Evolutionary conservation across 2,888 invertebrate species (phyloP), one percentile per base, ranked within the genome.

Genomic region (Melinopterus prodromus): DNA sequence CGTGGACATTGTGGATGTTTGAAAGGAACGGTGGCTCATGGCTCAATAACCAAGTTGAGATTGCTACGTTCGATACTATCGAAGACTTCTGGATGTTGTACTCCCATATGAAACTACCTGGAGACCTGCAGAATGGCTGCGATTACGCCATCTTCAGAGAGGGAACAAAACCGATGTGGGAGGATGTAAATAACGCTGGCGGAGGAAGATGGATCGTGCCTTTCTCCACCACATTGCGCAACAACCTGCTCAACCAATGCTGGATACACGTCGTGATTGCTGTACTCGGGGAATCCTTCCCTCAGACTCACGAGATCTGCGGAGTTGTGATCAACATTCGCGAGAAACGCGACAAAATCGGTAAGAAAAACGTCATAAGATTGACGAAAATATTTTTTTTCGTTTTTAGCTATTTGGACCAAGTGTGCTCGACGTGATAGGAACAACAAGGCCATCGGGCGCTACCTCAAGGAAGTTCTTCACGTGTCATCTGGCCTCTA

Each of bases 51-150:
- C 71, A 26, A 12, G n/a, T 26, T 12, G 26, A 71, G 15, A 35
- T 71, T n/a, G 71, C 35, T 4, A n/a, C 71, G n/a, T 71, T 71
- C 12, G 71, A 71, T 71, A 71, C 71, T 3, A 12, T 71, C 71
- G 71, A 71, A 15, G 71, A 71, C 35, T 71, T 71, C 15, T 71
- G 71, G 71, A 12, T n/a, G 16, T 71, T 71, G 16, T 71, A 71
- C 15, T 35, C 16, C 5, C 71, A 71, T 16, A 16, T 16, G 5
- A n/a, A 16, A 6, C 15, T 71, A 16, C 26, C 35, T 16, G 35
- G 71, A 16, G 71, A 71, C 15, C 15, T 71, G 15, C 5, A 12
- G 6, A 1, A 2, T 9, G 35, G 35, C 6, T 15, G 12, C 5
- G 71, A 71, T 16, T 71, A 71, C 6, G 26, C 35, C n/a, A 6